Conservation (phyloP, 1,140 invertebrate genomes). For the Sycophila sp. region DNA sequence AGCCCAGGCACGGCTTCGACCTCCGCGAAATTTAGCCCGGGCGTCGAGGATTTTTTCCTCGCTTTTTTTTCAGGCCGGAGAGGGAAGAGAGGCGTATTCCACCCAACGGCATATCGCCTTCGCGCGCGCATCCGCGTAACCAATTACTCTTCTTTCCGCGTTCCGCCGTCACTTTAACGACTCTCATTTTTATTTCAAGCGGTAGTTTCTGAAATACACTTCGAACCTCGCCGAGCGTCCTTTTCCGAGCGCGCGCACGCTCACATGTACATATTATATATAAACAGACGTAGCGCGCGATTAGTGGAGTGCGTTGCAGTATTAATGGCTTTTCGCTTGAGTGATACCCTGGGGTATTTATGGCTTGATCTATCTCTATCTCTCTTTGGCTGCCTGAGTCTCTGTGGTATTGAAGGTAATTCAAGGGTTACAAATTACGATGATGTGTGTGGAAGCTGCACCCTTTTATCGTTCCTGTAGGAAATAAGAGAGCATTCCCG, state of each 20-base stretch:
- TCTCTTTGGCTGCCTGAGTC: background rate
- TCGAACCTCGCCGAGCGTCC: background rate
- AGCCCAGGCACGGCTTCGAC: slow-evolving; percentile 9
- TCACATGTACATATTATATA: background rate
- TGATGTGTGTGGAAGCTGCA: background rate
- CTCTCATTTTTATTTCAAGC: slow-evolving; percentile 36
- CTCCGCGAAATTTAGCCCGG: slow-evolving; percentile 34
- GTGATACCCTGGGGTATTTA: slow-evolving; percentile 33
- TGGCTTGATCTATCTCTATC: slow-evolving; percentile 14
- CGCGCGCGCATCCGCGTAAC: slow-evolving; percentile 2
- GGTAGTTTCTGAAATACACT: slow-evolving; percentile 13
- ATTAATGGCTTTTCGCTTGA: slow-evolving; percentile 37
- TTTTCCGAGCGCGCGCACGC: background rate
- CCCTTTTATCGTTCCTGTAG: slow-evolving; percentile 1
- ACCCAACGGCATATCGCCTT: too few species aligned
- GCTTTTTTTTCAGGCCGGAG: too few species aligned
- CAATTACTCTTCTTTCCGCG: slow-evolving; percentile 32
- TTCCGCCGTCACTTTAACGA: slow-evolving; percentile 26
- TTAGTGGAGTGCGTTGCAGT: slow-evolving; percentile 37
- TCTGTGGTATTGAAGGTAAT: slow-evolving; percentile 3
- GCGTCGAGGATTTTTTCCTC: too few species aligned
- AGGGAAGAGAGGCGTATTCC: too few species aligned
- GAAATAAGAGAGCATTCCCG: background rate
- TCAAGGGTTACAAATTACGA: slow-evolving; percentile 28
- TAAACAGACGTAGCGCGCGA: slow-evolving; percentile 26